A percentile compares a stretch with the other conserved stretches of the same genome.
Evolutionary conservation across 2,888 invertebrate species (phyloP).

Genomic region (Drosophila borealis): DNA sequence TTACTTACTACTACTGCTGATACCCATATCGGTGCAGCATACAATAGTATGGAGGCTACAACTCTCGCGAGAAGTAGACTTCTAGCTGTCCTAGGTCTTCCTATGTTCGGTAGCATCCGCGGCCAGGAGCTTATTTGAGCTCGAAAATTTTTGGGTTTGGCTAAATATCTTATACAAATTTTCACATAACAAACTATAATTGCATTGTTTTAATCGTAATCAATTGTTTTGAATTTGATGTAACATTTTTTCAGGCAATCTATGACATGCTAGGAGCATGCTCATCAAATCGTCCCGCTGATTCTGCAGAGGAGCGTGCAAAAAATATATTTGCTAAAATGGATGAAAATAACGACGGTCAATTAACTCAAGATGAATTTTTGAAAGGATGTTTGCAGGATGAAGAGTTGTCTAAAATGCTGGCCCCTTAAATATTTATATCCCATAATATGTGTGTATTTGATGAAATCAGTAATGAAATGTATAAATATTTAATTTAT

Average conservation of each 20-base stretch:
- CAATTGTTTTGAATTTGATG: no score
- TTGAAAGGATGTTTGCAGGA: slow-evolving; percentile 98
- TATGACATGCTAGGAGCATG: slow-evolving; percentile 99
- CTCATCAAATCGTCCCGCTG: slow-evolving; percentile 96
- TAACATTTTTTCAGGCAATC: slow-evolving; percentile 92
- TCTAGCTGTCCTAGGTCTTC: no score
- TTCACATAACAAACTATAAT: no score
- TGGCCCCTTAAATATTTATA: slow-evolving; percentile 91
- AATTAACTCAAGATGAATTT: slow-evolving; percentile 98
- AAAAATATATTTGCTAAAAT: slow-evolving; percentile 99
- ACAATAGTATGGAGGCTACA: no score
- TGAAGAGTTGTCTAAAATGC: slow-evolving; percentile 97
- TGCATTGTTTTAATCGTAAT: no score
- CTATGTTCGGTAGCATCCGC: no score
- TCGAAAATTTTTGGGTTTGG: no score
- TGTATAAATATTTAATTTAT: slow-evolving; percentile 83
- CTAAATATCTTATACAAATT: no score
- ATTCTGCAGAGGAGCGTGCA: slow-evolving; percentile 98
- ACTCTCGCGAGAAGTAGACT: no score
- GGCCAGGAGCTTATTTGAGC: no score
- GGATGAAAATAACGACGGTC: slow-evolving; percentile 99
- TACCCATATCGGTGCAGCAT: no score
- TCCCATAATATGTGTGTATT: slow-evolving; percentile 80
- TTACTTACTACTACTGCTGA: no score
- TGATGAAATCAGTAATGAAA: slow-evolving; percentile 82